Conservation (phyloP, 2,888 invertebrate species). For the Coecobrya sp. region DNA sequence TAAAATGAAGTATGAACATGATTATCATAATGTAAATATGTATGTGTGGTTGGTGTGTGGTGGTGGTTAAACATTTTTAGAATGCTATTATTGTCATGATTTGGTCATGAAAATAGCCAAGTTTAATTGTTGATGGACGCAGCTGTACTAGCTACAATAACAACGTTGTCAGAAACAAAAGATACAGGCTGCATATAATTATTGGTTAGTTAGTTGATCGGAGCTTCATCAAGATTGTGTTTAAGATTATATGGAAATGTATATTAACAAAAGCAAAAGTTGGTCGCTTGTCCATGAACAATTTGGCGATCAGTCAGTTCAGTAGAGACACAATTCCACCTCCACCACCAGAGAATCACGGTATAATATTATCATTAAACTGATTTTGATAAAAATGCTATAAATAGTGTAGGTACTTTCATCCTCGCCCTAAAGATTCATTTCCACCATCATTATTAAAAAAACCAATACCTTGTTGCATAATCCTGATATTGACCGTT, state of each 20-base stretch:
- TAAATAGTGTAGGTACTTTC: constrained; percentile 3
- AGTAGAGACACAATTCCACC: background rate
- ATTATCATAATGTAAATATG: background rate
- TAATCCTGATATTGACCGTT: background rate
- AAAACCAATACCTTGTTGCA: background rate
- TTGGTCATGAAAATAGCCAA: background rate
- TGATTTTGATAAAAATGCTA: background rate
- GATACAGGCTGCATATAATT: constrained; percentile 7
- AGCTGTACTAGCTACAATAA: background rate
- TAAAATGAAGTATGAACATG: background rate
- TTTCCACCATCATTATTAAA: background rate
- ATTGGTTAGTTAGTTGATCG: background rate
- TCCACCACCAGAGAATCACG: background rate
- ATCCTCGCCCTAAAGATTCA: background rate
- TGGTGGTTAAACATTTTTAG: constrained; percentile 1
- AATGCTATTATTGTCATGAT: background rate
- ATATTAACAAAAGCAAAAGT: background rate
- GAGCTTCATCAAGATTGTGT: background rate
- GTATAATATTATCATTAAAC: background rate
- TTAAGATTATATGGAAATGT: constrained; percentile 17
- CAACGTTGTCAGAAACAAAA: background rate
- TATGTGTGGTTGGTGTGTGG: background rate
- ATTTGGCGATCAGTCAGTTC: background rate
- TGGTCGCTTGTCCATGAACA: constrained; percentile 23
- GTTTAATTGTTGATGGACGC: constrained; percentile 2